These are phyloP conservation scores for Chloroceryle aenea DNA, from an alignment of 2,113 vertebrate genomes.

Conservation along the genomic window DNA sequence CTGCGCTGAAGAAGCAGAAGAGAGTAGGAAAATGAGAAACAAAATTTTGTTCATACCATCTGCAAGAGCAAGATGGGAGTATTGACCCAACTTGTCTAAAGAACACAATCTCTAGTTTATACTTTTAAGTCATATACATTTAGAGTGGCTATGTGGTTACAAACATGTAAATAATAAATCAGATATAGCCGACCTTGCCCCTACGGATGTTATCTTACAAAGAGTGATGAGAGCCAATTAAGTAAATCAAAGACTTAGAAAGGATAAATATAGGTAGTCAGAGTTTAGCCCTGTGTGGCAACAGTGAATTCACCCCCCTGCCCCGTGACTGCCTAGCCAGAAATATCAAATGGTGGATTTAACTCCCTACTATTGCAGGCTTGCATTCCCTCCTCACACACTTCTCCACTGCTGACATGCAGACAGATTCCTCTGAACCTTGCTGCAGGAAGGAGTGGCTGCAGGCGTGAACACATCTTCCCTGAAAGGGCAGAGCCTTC, in stretches of 20 bases:
- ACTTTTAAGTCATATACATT: neutral
- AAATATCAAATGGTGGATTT: neutral
- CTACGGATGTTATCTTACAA: neutral
- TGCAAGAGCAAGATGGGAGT: neutral
- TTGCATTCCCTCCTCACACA: neutral
- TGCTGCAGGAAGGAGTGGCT: neutral
- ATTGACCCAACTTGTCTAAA: neutral
- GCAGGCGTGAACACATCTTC: neutral
- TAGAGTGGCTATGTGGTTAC: neutral
- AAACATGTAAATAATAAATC: neutral
- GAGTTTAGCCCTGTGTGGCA: neutral
- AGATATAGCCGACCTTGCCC: neutral
- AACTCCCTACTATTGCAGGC: neutral
- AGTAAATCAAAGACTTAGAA: neutral
- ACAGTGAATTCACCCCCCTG: neutral
- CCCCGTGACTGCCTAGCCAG: neutral
- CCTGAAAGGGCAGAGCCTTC: neutral
- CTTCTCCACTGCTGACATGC: neutral
- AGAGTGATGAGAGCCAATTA: neutral
- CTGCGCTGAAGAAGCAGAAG: neutral
- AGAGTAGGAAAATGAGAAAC: neutral
- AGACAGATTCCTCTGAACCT: neutral
- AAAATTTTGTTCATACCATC: neutral
- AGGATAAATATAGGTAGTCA: neutral
- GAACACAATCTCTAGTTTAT: neutral